A percentile compares a stretch with the other conserved stretches of the same genome.
Evolutionary conservation across 2,113 vertebrate species (phyloP).

Genomic region (Eudorcas thomsonii): DNA sequence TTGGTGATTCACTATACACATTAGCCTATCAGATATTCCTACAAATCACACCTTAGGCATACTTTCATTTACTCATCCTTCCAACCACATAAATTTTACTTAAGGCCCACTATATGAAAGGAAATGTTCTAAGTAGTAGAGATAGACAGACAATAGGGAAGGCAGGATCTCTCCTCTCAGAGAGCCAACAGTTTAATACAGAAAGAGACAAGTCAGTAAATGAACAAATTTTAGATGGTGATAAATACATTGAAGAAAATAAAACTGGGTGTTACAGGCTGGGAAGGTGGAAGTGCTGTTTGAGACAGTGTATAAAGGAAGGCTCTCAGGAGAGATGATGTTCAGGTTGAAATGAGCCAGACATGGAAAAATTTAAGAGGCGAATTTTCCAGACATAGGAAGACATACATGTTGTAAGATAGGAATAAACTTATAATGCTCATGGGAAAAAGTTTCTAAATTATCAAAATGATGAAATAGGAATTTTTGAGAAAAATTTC

Average conservation of each 20-base stretch:
- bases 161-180: background rate
- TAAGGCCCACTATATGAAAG: background rate
- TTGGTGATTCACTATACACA: background rate
- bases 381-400: background rate
- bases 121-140: background rate
- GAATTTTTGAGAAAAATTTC: background rate
- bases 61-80: background rate
- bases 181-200: background rate
- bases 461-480: background rate
- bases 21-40: background rate
- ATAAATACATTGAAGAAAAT: background rate
- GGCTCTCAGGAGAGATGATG: background rate
- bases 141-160: background rate
- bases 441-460: background rate
- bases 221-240: background rate
- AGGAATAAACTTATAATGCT: background rate
- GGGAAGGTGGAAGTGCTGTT: background rate
- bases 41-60: background rate
- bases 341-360: background rate
- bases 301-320: background rate
- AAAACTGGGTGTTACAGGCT: background rate
- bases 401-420: background rate
- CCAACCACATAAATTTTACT: background rate
- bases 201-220: background rate
- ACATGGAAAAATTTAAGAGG: background rate